These are phyloP conservation scores for Brachirus orientalis DNA, from an alignment of 2,113 vertebrate species.

Conservation along the genomic window DNA sequence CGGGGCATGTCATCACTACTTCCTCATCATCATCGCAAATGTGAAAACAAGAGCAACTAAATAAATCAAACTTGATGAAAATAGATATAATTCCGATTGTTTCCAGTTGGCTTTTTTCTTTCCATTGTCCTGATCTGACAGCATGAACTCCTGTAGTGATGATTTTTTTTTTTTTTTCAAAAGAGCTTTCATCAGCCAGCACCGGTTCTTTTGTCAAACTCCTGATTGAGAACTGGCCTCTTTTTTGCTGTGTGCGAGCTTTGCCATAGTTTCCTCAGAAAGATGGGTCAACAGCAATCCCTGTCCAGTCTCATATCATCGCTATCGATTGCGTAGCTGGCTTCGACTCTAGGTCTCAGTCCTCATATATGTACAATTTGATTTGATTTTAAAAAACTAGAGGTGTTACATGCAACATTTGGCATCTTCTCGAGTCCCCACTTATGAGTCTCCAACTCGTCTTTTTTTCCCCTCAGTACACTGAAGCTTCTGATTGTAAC, in stretches of 20 bases:
- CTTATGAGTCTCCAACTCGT: slow-evolving; percentile 58
- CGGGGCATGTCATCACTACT: slow-evolving; percentile 4
- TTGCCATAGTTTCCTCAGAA: slow-evolving; percentile 8
- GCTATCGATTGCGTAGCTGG: slow-evolving; percentile 37
- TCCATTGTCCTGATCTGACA: slow-evolving; percentile 53
- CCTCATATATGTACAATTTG: slow-evolving; percentile 59
- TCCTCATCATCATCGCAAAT: slow-evolving; percentile 13
- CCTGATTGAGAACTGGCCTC: not conserved
- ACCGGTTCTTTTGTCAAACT: slow-evolving; percentile 24
- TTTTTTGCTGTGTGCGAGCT: not conserved
- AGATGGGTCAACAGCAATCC: not conserved
- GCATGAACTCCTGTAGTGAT: slow-evolving; percentile 32
- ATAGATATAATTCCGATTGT: slow-evolving; percentile 55
- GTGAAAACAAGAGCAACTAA: slow-evolving; percentile 33
- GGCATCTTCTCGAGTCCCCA: slow-evolving; percentile 77
- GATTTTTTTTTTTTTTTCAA: slow-evolving; percentile 11
- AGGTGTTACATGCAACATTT: slow-evolving; percentile 83
- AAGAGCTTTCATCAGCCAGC: slow-evolving; percentile 31
- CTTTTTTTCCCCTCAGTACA: slow-evolving; percentile 40
- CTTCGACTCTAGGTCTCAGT: slow-evolving; percentile 33
- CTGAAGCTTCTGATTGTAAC: slow-evolving; percentile 74
- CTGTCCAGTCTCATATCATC: slow-evolving; percentile 5
- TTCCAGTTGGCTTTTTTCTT: slow-evolving; percentile 70
- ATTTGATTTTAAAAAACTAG: slow-evolving; percentile 73
- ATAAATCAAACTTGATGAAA: slow-evolving; percentile 53